phyloP scores from a whole-genome alignment of 2,888 invertebrate genomes.

The Prosapia bicincta region DNA sequence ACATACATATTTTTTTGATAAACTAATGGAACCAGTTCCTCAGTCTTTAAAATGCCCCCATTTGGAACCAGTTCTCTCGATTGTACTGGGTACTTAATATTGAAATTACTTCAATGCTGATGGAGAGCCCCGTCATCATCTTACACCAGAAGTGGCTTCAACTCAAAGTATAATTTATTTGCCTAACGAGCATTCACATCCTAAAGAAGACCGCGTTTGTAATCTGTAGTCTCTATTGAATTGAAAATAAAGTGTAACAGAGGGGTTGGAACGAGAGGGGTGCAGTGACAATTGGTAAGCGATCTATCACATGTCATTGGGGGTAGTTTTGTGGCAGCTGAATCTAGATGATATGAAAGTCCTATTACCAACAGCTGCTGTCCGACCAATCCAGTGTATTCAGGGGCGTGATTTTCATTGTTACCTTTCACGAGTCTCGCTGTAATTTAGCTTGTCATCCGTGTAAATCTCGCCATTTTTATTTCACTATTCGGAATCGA shows the following conservation, averaged over 20 bases:
- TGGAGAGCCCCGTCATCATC: not conserved
- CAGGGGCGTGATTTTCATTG: not conserved
- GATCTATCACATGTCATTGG: not conserved
- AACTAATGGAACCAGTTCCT: too few species aligned
- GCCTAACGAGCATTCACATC: not conserved
- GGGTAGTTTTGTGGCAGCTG: not conserved
- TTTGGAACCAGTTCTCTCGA: not conserved
- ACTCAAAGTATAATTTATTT: not conserved
- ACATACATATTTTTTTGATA: too few species aligned
- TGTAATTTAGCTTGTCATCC: not conserved
- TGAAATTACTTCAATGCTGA: not conserved
- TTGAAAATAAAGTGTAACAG: not conserved
- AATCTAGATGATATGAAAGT: not conserved
- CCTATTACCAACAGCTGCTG: not conserved
- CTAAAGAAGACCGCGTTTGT: not conserved
- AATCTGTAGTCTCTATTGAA: not conserved
- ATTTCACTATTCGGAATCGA: not conserved
- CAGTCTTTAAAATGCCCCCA: too few species aligned
- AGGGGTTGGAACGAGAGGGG: not conserved
- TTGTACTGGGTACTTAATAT: not conserved
- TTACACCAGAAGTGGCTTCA: not conserved
- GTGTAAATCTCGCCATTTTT: not conserved
- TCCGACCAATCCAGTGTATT: not conserved
- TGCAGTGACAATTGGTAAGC: not conserved
- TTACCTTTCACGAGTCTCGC: not conserved